Evolutionary conservation across 2,113 vertebrate species (phyloP).

Genomic region (Myiozetetes cayanensis): DNA sequence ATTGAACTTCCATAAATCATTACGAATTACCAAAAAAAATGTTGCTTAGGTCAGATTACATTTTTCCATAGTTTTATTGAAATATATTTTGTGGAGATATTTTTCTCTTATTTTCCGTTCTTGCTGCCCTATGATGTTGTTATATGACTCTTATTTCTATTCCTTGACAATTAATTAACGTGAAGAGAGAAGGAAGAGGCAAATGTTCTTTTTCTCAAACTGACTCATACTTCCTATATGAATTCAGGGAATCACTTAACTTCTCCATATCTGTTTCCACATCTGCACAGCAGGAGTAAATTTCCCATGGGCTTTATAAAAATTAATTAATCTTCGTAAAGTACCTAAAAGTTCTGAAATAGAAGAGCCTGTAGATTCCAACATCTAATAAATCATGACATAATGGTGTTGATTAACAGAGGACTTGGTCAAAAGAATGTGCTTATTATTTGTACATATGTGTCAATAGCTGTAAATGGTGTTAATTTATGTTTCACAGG

Average conservation of each 20-base stretch:
- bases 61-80: background rate
- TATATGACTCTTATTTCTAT: background rate
- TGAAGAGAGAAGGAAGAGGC: background rate
- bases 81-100: background rate
- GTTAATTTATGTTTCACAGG: background rate
- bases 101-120: background rate
- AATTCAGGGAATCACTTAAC: background rate
- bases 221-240: background rate
- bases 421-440: background rate
- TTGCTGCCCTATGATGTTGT: background rate
- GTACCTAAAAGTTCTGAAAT: constrained; percentile 1
- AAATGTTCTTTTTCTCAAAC: background rate
- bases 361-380: background rate
- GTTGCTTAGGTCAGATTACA: background rate
- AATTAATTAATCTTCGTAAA: constrained; percentile 8
- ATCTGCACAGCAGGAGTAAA: constrained; percentile 1
- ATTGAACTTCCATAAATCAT: constrained; percentile 14
- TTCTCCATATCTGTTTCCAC: background rate
- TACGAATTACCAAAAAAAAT: background rate
- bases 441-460: background rate
- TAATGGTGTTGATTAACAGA: background rate
- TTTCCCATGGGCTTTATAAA: constrained; percentile 8
- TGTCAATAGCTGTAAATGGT: background rate
- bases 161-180: background rate
- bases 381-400: background rate